Conservation (phyloP, 2,888 invertebrate genomes). For the Agrochola circellaris region DNA sequence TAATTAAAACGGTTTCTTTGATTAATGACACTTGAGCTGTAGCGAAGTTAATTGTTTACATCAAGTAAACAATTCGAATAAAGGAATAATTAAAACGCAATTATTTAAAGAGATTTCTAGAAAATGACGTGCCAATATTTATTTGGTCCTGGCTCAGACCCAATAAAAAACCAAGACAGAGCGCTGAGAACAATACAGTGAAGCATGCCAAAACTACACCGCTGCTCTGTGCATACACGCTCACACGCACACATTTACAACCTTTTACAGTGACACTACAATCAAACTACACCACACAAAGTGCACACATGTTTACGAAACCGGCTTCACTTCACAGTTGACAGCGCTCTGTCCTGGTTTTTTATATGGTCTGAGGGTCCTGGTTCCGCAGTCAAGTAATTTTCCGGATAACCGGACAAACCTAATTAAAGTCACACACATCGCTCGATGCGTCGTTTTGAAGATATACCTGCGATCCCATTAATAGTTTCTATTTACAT, state of each 20-base stretch:
- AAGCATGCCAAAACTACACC: too few relatives aligned
- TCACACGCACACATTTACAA: too few relatives aligned
- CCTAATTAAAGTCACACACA: background rate
- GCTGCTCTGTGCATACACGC: too few relatives aligned
- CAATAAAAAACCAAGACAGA: too few relatives aligned
- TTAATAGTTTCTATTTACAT: too few relatives aligned
- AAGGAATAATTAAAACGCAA: background rate
- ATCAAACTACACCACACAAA: too few relatives aligned
- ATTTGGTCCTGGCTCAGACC: background rate
- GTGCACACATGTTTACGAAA: too few relatives aligned
- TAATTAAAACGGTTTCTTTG: conserved; percentile 38
- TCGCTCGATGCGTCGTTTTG: background rate
- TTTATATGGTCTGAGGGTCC: too few relatives aligned
- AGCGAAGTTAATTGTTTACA: conserved; percentile 27
- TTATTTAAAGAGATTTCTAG: conserved; percentile 4
- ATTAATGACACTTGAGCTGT: conserved; percentile 11
- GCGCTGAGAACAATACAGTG: too few relatives aligned
- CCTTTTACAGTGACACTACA: too few relatives aligned
- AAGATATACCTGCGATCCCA: background rate
- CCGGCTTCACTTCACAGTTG: too few relatives aligned
- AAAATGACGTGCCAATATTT: background rate
- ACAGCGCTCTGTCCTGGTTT: too few relatives aligned
- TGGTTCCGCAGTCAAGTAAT: background rate
- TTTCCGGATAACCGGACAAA: background rate
- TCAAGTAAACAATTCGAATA: background rate